Percentiles rank a stretch among this genome's conserved stretches.
Conservation (phyloP, 2,797 vertebrate genomes). For the Taenioides sp. region DNA sequence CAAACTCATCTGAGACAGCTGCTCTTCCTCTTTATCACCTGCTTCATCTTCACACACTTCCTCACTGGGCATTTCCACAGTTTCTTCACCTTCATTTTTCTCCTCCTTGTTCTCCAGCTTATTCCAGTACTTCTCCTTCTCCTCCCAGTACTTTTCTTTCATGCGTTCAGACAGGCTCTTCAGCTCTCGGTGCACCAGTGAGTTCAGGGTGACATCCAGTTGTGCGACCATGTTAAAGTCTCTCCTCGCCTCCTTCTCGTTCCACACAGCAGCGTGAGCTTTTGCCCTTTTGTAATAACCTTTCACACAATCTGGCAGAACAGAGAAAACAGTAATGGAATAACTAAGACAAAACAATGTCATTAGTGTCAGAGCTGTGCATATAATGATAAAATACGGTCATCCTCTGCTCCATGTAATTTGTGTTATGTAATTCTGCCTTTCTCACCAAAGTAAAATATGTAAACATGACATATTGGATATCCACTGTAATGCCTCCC, state of each 20-base stretch:
- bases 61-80: slow-evolving; percentile 1
- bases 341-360: neutral
- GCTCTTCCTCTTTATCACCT: slow-evolving; percentile 20
- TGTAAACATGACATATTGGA: slow-evolving; percentile 10
- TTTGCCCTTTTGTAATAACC: slow-evolving; percentile 95
- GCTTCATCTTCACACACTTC: slow-evolving; percentile 18
- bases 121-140: slow-evolving; percentile 82
- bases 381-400: slow-evolving; percentile 26
- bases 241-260: slow-evolving; percentile 84
- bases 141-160: slow-evolving; percentile 85
- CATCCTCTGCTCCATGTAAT: slow-evolving; percentile 10
- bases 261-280: slow-evolving; percentile 93
- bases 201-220: slow-evolving; percentile 85
- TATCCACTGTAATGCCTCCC: slow-evolving; percentile 7
- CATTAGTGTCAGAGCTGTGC: slow-evolving; percentile 22
- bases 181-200: slow-evolving; percentile 82
- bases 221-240: slow-evolving; percentile 88
- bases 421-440: slow-evolving; percentile 19
- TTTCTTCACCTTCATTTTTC: slow-evolving; percentile 23
- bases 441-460: slow-evolving; percentile 7
- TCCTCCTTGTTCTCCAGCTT: slow-evolving; percentile 66
- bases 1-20: slow-evolving; percentile 17
- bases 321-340: neutral
- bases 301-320: slow-evolving; percentile 88
- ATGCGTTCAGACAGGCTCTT: slow-evolving; percentile 77